phyloP scores from a whole-genome alignment of 2,888 invertebrate genomes.

The Scaptodrosophila latifasciaeformis region DNA sequence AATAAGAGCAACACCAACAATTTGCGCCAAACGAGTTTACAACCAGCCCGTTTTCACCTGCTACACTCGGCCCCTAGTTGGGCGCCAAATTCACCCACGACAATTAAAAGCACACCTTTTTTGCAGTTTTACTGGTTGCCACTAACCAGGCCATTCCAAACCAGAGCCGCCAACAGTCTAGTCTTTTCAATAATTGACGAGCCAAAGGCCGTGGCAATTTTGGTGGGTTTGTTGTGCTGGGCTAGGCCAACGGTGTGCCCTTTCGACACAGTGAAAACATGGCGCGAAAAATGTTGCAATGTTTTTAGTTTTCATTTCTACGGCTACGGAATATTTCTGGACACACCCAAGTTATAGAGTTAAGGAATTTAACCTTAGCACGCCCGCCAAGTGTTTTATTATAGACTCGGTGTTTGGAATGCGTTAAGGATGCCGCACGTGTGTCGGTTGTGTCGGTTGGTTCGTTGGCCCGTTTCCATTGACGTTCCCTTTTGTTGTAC shows the following conservation, averaged over 20 bases:
- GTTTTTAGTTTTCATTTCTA: constrained; percentile 59
- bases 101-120: constrained; percentile 71
- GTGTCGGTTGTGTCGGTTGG: constrained; percentile 13
- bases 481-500: constrained; percentile 27
- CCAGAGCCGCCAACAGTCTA: constrained; percentile 9
- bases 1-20: constrained; percentile 39
- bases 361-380: constrained; percentile 62
- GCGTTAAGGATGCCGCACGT: constrained; percentile 42
- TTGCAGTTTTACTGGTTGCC: constrained; percentile 38
- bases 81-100: constrained; percentile 52
- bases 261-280: constrained; percentile 50
- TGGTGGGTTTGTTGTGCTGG: no score
- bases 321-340: background rate
- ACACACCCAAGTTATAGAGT: constrained; percentile 4
- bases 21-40: constrained; percentile 36
- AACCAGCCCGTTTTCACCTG: no score
- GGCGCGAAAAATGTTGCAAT: constrained; percentile 57
- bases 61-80: no score
- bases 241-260: background rate
- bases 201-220: constrained; percentile 12
- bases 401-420: constrained; percentile 57
- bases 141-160: background rate
- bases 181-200: constrained; percentile 61
- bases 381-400: constrained; percentile 64
- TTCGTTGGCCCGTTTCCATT: background rate